Conservation (phyloP, 2,888 invertebrate species). For the Julus scanicus region DNA sequence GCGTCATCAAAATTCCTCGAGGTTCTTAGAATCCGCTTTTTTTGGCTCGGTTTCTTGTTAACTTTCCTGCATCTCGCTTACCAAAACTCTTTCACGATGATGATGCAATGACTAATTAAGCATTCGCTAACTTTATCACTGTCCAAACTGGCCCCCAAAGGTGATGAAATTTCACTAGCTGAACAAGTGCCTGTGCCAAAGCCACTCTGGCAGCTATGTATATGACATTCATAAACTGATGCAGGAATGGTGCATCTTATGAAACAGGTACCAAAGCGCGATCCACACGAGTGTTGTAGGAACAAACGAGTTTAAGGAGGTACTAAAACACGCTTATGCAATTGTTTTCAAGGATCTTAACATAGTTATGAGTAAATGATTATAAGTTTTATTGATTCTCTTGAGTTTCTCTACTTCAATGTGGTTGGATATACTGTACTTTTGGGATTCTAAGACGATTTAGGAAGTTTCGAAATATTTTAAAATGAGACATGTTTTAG, state of each 20-base stretch:
- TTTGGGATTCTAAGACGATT: not conserved
- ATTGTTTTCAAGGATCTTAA: not conserved
- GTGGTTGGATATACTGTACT: not conserved
- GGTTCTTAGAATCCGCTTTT: constrained; percentile 2
- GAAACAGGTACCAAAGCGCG: not conserved
- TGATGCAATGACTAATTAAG: not conserved
- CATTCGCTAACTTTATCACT: not conserved
- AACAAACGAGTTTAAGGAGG: not conserved
- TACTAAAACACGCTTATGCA: not conserved
- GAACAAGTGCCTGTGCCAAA: not conserved
- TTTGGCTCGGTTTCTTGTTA: not conserved
- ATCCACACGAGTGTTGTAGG: not conserved
- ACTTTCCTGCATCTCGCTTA: not conserved
- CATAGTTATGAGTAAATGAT: not conserved
- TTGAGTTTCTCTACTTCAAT: too few species aligned
- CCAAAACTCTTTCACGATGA: not conserved
- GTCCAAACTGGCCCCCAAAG: not conserved
- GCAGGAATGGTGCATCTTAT: not conserved
- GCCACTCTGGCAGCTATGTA: not conserved
- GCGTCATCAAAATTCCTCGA: not conserved
- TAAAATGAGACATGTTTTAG: too few species aligned
- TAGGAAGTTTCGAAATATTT: too few species aligned
- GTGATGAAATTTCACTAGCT: not conserved
- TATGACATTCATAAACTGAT: not conserved
- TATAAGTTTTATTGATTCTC: not conserved